Percentiles rank a stretch among this genome's conserved stretches.
Conservation (phyloP, 2,888 invertebrate genomes). For the Phoenoteleia sp. region DNA sequence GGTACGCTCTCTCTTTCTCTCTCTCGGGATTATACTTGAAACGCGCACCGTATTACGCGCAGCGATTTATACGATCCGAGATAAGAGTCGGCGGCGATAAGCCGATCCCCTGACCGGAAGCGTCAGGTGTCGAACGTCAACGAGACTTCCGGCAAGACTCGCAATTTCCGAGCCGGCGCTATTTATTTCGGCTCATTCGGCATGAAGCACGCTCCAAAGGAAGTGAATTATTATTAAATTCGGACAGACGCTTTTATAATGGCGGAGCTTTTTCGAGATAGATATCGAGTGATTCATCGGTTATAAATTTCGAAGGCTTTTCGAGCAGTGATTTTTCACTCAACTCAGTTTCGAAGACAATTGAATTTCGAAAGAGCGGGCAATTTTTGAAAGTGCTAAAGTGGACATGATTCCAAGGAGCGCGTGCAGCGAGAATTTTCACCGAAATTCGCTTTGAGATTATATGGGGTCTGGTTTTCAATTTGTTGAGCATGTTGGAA, state of each 20-base stretch:
- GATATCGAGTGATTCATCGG: conserved; percentile 6
- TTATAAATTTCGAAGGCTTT: neutral
- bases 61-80: conserved; percentile 78
- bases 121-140: conserved; percentile 46
- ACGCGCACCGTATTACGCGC: conserved; percentile 67
- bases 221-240: conserved; percentile 13
- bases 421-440: neutral
- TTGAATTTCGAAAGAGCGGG: neutral
- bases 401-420: neutral
- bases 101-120: conserved; percentile 74
- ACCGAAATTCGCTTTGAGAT: too few relatives aligned
- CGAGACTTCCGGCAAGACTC: conserved; percentile 13
- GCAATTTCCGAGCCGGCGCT: neutral
- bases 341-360: neutral
- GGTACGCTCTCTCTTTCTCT: neutral
- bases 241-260: neutral
- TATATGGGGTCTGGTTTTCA: too few relatives aligned
- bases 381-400: too few relatives aligned
- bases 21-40: conserved; percentile 53
- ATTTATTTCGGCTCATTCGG: neutral
- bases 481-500: too few relatives aligned
- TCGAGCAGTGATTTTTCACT: neutral
- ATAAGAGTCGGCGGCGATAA: conserved; percentile 74
- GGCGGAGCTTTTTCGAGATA: neutral
- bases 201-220: neutral